These are phyloP conservation scores for Papilio helenus DNA, from an alignment of 1,140 invertebrate species.

Conservation along the genomic window DNA sequence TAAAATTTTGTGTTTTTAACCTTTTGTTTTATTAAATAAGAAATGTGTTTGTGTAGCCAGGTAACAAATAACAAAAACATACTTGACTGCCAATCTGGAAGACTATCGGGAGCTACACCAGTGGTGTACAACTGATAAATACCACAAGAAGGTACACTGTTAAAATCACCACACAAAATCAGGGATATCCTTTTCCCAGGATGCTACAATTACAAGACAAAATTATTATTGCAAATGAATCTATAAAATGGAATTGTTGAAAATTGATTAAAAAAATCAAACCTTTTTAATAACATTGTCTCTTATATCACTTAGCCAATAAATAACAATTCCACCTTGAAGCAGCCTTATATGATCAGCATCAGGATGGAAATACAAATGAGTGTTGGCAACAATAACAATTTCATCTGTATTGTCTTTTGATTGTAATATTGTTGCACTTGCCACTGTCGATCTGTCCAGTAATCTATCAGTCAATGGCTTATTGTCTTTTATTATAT, in stretches of 20 bases:
- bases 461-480: slow-evolving; percentile 85
- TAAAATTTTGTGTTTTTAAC: slow-evolving; percentile 50
- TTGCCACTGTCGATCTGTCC: slow-evolving; percentile 85
- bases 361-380: slow-evolving; percentile 95
- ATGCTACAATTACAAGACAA: slow-evolving; percentile 75
- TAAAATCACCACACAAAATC: slow-evolving; percentile 93
- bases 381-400: slow-evolving; percentile 93
- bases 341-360: slow-evolving; percentile 94
- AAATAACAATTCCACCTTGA: slow-evolving; percentile 86
- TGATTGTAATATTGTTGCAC: slow-evolving; percentile 85
- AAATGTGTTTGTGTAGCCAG: slow-evolving; percentile 38
- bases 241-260: neutral
- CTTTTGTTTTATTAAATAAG: slow-evolving; percentile 3
- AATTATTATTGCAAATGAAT: neutral
- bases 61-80: slow-evolving; percentile 70
- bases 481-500: slow-evolving; percentile 84
- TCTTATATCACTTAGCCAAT: slow-evolving; percentile 81
- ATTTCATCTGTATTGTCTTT: slow-evolving; percentile 84
- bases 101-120: slow-evolving; percentile 84
- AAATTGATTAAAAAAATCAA: slow-evolving; percentile 36
- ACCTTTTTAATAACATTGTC: slow-evolving; percentile 78
- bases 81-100: slow-evolving; percentile 91
- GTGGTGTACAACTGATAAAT: slow-evolving; percentile 90
- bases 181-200: slow-evolving; percentile 84
- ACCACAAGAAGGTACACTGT: slow-evolving; percentile 91